Base-by-base conservation (phyloP, 2,888 invertebrate genomes). In the Myopa testacea region DNA sequence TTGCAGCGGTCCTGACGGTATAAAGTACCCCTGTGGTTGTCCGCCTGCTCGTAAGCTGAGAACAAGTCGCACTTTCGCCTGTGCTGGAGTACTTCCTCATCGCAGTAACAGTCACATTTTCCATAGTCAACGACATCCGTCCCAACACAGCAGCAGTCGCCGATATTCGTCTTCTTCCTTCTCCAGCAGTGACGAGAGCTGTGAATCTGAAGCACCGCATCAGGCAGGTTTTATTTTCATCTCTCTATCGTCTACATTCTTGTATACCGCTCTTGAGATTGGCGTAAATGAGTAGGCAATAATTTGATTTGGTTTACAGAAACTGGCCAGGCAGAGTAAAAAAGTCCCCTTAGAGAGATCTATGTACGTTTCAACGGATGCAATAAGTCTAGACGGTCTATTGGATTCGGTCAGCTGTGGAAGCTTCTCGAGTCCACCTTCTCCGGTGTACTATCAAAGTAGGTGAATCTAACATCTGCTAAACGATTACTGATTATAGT, bases 361-460 rank as follows among this genome's bases (percentile, higher is more conserved):
- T 74, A 82, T 82, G 81, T 83, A 83, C 75, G 81, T 83, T 78
- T 85, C 85, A 68, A 84, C 84, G 63, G 85, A 86, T 83, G 85
- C 84, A 76, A 83, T 86, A 80, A 85, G 85, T 81, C 79, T 86
- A 72, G 84, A 85, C 81, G 85, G 84, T 68, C 81, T 85, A 69
- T 81, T 86, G 78, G 85, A 86, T 82, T 84, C 84, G 69, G 83
- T 86, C 63, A 86, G 85, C 76, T 84, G 84, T 79, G 85, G 84
- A 52, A 86, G 84, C 79, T 85, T 85, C 78, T 84, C 85, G 26
- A 83, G 82, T 80, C 82, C 84, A 63, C 82, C 84, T 75, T 84
- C 85, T 69, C 85, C 85, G 77, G 82, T 82, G 63, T 81, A 82
- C 76, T 83, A 83, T 81, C 81, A 82, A 75, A 83, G 85, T 85